Conservation (phyloP, 2,888 invertebrate genomes). For the Adelognathus sp. region DNA sequence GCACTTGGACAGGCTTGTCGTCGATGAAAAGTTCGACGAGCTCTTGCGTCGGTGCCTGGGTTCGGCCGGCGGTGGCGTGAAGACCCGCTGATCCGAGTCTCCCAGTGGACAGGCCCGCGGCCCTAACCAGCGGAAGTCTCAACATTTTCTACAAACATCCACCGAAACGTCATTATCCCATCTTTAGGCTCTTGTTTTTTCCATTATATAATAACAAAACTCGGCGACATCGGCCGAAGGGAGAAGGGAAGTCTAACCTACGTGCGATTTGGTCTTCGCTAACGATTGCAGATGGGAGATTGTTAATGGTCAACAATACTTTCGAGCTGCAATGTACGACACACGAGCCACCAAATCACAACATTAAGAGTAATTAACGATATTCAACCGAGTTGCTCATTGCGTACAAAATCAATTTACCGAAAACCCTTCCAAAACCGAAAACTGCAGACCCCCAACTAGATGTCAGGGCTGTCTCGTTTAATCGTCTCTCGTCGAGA, state of each 20-base stretch:
- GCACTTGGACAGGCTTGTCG: constrained; percentile 96
- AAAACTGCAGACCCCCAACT: constrained; percentile 57
- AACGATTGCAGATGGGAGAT: neutral
- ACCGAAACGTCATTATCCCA: constrained; percentile 17
- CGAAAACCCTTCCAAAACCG: constrained; percentile 48
- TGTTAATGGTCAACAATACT: neutral
- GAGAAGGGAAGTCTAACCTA: constrained; percentile 60
- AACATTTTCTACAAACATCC: constrained; percentile 84
- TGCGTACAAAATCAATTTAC: constrained; percentile 48
- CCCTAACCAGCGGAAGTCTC: constrained; percentile 88
- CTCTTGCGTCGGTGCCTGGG: constrained; percentile 83
- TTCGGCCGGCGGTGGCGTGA: constrained; percentile 72
- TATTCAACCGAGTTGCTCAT: neutral
- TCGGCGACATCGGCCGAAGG: constrained; percentile 35
- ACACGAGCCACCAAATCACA: neutral
- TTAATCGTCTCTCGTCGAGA: neutral
- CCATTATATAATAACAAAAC: constrained; percentile 69
- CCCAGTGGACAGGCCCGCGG: constrained; percentile 82
- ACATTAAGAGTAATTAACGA: neutral
- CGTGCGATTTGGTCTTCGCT: neutral
- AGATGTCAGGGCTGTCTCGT: constrained; percentile 61
- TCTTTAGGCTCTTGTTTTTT: constrained; percentile 38
- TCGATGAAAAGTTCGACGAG: constrained; percentile 98
- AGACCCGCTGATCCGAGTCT: constrained; percentile 79
- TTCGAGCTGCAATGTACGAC: neutral